These are phyloP conservation scores for Pseudomyrmex concolor DNA, from an alignment of 1,140 invertebrate species.

Conservation along the genomic window DNA sequence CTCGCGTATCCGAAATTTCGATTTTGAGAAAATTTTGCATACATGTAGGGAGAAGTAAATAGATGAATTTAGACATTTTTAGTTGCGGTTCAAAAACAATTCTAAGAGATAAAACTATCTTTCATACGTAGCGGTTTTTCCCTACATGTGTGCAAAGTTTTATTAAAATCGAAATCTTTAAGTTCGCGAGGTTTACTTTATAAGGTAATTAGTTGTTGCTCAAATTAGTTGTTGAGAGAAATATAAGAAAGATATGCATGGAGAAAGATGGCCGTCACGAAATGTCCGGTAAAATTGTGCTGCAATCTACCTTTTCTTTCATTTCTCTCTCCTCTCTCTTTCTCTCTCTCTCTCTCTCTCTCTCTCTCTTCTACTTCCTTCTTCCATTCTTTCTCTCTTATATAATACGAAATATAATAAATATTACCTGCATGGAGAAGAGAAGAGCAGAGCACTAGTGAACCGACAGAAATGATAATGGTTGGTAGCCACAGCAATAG, in stretches of 20 bases:
- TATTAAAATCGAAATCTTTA: too few relatives aligned
- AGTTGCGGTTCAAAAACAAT: too few relatives aligned
- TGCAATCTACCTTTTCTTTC: conserved; percentile 28
- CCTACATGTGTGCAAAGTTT: too few relatives aligned
- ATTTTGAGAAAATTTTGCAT: too few relatives aligned
- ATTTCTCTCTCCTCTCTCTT: not conserved
- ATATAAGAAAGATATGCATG: conserved; percentile 5
- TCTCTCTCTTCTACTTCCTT: not conserved
- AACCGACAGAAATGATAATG: conserved; percentile 60
- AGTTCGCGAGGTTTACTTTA: not conserved
- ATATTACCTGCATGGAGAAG: conserved; percentile 52
- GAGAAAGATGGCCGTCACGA: conserved; percentile 36
- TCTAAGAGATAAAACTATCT: too few relatives aligned
- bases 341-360: conserved; percentile 9
- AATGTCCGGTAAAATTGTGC: conserved; percentile 53
- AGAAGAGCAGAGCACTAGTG: conserved; percentile 1
- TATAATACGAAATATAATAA: conserved; percentile 39
- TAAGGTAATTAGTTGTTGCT: conserved; percentile 55
- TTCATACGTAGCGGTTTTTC: too few relatives aligned
- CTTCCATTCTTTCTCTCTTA: not conserved
- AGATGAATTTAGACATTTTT: too few relatives aligned
- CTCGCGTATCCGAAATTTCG: too few relatives aligned
- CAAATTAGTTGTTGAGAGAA: not conserved
- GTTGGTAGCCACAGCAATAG: conserved; percentile 59
- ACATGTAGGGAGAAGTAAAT: too few relatives aligned